Conservation (phyloP, 2,888 invertebrate species). For the Nemapogon koenigi region DNA sequence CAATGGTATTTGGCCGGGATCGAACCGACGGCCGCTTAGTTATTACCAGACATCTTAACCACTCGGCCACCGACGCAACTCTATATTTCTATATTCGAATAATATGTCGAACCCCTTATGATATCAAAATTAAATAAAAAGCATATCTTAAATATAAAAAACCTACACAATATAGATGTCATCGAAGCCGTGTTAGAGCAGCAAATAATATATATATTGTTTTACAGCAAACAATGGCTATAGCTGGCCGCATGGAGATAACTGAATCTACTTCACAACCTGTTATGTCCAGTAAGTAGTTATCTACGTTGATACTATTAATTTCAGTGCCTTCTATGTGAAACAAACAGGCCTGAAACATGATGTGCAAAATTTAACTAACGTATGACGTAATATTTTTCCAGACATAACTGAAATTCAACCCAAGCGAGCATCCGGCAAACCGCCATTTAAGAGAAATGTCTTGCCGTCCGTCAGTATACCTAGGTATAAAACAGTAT, state of each 20-base stretch:
- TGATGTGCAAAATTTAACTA: not conserved
- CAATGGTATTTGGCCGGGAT: no score
- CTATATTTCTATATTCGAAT: no score
- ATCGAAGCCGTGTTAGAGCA: no score
- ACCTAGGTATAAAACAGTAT: constrained; percentile 43
- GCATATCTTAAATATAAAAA: no score
- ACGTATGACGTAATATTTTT: constrained; percentile 12
- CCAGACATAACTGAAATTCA: constrained; percentile 44
- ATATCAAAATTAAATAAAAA: no score
- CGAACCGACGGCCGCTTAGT: no score
- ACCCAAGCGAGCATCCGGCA: constrained; percentile 45
- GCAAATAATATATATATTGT: constrained; percentile 10
- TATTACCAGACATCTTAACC: no score
- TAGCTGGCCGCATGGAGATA: constrained; percentile 43
- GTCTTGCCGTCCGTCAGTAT: constrained; percentile 43
- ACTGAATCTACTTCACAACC: constrained; percentile 54
- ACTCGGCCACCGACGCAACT: no score
- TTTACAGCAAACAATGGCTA: constrained; percentile 32
- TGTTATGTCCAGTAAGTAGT: constrained; percentile 45
- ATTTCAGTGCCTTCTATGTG: not conserved
- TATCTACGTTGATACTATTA: not conserved
- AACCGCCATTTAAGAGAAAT: constrained; percentile 44
- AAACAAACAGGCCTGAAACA: not conserved
- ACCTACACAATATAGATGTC: no score
- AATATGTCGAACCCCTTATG: no score